These are phyloP conservation scores for Dipodomys merriami DNA, from an alignment of 2,113 vertebrate genomes.

Conservation along the genomic window DNA sequence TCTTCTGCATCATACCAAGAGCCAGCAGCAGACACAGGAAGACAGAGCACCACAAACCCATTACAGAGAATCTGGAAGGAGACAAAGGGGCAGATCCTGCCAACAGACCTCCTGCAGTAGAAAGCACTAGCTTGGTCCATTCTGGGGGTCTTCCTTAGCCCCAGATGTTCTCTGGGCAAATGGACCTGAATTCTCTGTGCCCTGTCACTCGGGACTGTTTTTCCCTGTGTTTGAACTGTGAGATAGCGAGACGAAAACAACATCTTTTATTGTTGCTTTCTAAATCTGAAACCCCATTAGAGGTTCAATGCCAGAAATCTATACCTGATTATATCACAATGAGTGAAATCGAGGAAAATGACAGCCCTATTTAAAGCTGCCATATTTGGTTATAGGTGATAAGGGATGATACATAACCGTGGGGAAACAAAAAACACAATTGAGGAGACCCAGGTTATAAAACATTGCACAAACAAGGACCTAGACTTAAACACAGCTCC, in stretches of 20 bases:
- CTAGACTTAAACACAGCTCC: constrained; percentile 62
- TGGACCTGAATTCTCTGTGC: fast-evolving
- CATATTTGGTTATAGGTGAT: constrained; percentile 84
- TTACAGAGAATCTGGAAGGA: not conserved
- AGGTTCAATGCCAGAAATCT: constrained; percentile 86
- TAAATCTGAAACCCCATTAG: constrained; percentile 83
- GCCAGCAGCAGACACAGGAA: not conserved
- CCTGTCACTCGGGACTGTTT: not conserved
- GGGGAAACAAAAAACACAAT: constrained; percentile 60
- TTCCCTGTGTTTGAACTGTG: not conserved
- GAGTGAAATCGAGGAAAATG: constrained; percentile 87
- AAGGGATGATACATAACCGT: constrained; percentile 67
- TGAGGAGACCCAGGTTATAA: constrained; percentile 67
- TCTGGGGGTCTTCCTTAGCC: not conserved
- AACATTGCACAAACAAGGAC: constrained; percentile 72
- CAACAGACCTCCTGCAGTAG: not conserved
- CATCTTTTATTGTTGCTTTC: constrained; percentile 54
- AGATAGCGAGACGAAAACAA: not conserved
- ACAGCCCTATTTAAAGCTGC: constrained; percentile 86
- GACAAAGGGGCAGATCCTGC: not conserved
- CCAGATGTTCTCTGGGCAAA: not conserved
- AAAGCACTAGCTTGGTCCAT: not conserved
- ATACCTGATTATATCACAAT: constrained; percentile 91
- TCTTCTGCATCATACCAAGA: not conserved
- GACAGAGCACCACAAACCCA: not conserved